A percentile compares a stretch with the other conserved stretches of the same genome.
These are phyloP conservation scores for Aethes cnicana DNA, from an alignment of 2,888 invertebrate genomes.

Conservation along the genomic window DNA sequence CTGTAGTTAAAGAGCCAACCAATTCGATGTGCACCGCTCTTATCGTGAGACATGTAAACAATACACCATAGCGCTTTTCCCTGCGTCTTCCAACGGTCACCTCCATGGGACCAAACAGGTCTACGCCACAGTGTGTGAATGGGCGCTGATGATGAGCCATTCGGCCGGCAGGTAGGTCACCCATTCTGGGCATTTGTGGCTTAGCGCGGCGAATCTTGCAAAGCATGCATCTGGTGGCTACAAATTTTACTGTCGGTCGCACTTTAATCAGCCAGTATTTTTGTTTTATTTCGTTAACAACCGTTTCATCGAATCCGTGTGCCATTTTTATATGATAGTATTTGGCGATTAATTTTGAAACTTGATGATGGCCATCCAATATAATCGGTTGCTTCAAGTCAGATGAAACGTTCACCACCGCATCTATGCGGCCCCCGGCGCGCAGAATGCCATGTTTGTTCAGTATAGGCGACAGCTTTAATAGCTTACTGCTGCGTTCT, in stretches of 20 bases:
- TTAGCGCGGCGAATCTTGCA: conserved; percentile 32
- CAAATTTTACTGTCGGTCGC: conserved; percentile 29
- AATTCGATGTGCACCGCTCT: conserved; percentile 5
- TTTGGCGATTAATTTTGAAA: conserved; percentile 1
- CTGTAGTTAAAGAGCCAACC: not conserved
- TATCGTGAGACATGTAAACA: conserved; percentile 17
- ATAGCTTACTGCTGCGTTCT: not conserved
- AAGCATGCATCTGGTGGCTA: conserved; percentile 33
- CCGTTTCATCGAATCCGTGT: conserved; percentile 25
- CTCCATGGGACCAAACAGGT: conserved; percentile 12
- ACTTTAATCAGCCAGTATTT: conserved; percentile 17
- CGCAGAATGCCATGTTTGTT: conserved; percentile 2
- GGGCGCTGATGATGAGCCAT: conserved; percentile 15
- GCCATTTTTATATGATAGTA: conserved; percentile 1
- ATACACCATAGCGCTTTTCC: conserved; percentile 13
- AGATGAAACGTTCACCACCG: not conserved
- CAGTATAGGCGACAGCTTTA: conserved; percentile 3
- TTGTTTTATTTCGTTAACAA: conserved; percentile 30
- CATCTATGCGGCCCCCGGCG: conserved; percentile 2
- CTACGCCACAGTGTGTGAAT: conserved; percentile 14
- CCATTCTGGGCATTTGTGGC: conserved; percentile 15
- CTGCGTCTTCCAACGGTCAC: conserved; percentile 17
- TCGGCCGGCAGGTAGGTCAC: conserved; percentile 21
- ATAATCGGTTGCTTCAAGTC: conserved; percentile 7
- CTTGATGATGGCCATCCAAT: conserved; percentile 5